Conservation (phyloP, 2,888 invertebrate genomes). For the Sericinus montela region DNA sequence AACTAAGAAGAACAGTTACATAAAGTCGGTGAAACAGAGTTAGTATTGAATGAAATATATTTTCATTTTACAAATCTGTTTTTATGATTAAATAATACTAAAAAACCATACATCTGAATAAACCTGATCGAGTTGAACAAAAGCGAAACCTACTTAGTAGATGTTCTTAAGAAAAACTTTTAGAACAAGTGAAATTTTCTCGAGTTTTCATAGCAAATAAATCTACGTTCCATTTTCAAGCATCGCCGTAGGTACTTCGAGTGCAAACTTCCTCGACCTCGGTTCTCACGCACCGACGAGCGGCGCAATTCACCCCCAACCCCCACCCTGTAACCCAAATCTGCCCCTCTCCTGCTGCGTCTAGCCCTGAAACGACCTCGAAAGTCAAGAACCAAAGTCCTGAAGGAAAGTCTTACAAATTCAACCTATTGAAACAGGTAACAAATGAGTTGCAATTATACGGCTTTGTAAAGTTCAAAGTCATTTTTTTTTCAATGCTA, state of each 20-base stretch:
- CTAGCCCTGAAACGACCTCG: conserved; percentile 60
- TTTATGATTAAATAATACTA: too few relatives aligned
- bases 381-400: conserved; percentile 43
- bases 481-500: conserved; percentile 4
- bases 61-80: too few relatives aligned
- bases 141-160: too few relatives aligned
- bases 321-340: conserved; percentile 23
- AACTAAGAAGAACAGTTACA: too few relatives aligned
- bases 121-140: too few relatives aligned
- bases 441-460: conserved; percentile 31
- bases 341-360: conserved; percentile 37
- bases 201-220: conserved; percentile 11
- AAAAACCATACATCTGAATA: too few relatives aligned
- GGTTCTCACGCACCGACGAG: conserved; percentile 34
- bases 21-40: too few relatives aligned
- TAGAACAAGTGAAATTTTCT: background rate
- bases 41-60: too few relatives aligned
- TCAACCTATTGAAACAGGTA: conserved; percentile 26
- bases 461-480: conserved; percentile 24
- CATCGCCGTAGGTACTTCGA: conserved; percentile 36
- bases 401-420: conserved; percentile 25
- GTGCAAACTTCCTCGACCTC: conserved; percentile 45
- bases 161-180: background rate
- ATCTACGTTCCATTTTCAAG: conserved; percentile 34
- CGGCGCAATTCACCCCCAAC: conserved; percentile 25